Conservation (phyloP, 2,113 vertebrate species). For the Isurus oxyrinchus region DNA sequence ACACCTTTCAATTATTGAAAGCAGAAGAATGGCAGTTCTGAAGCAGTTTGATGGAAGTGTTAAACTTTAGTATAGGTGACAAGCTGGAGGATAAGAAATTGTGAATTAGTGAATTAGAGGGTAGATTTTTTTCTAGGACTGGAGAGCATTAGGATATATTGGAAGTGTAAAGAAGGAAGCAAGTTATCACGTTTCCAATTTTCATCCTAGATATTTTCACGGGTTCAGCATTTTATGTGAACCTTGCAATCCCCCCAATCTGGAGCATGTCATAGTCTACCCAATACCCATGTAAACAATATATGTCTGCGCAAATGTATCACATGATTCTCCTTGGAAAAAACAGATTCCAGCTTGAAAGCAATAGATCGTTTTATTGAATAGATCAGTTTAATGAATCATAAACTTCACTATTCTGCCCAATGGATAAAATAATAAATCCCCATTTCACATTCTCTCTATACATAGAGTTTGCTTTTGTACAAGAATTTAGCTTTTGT, state of each 20-base stretch:
- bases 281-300: not conserved
- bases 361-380: not conserved
- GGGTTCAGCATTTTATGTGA: not conserved
- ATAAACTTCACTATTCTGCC: not conserved
- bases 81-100: not conserved
- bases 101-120: not conserved
- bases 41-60: not conserved
- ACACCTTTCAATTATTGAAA: not conserved
- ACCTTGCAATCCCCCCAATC: not conserved
- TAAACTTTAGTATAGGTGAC: not conserved
- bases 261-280: not conserved
- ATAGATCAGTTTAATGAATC: not conserved
- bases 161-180: not conserved
- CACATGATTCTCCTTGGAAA: not conserved
- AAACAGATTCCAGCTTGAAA: not conserved
- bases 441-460: not conserved
- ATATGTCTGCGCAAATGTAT: not conserved
- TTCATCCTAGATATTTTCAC: not conserved
- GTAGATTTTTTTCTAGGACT: not conserved
- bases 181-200: not conserved
- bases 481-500: too few species aligned
- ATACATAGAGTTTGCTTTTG: not conserved
- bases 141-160: not conserved
- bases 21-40: not conserved
- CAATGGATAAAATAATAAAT: not conserved